phyloP scores from a whole-genome alignment of 1,140 invertebrate genomes.

The Telenomus remus region DNA sequence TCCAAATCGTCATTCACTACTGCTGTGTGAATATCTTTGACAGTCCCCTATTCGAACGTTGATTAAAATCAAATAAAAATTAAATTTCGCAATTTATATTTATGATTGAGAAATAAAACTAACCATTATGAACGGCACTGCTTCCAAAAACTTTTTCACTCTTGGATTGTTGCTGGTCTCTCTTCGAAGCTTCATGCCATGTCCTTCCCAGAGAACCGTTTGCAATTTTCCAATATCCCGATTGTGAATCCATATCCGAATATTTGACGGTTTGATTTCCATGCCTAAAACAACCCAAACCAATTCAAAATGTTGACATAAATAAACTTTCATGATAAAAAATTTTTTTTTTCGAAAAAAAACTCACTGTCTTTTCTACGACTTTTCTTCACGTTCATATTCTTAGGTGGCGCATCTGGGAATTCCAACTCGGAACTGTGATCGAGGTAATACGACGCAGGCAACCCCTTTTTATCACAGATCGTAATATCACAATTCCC shows the following conservation, averaged over 20 bases:
- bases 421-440: constrained; percentile 78
- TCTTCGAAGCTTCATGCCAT: constrained; percentile 85
- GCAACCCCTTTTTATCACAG: constrained; percentile 81
- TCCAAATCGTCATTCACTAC: constrained; percentile 86
- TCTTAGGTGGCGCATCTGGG: constrained; percentile 65
- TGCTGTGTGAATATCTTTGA: constrained; percentile 86
- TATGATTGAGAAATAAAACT: no score
- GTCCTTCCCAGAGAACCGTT: constrained; percentile 90
- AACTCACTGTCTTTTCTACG: constrained; percentile 71
- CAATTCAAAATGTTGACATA: neutral
- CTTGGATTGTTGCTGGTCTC: constrained; percentile 89
- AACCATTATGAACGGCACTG: constrained; percentile 92
- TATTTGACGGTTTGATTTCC: constrained; percentile 88
- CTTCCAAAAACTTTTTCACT: constrained; percentile 87
- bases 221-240: constrained; percentile 88
- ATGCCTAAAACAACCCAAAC: constrained; percentile 75
- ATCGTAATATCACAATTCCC: constrained; percentile 81
- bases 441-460: constrained; percentile 83
- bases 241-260: constrained; percentile 94
- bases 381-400: constrained; percentile 56
- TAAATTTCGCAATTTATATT: constrained; percentile 7
- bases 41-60: constrained; percentile 80
- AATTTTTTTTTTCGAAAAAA: no score
- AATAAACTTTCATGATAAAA: neutral
- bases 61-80: constrained; percentile 14